Evolutionary conservation across 2,797 vertebrate genomes (phyloP).

Genomic region (Sebastes hopkinsi): DNA sequence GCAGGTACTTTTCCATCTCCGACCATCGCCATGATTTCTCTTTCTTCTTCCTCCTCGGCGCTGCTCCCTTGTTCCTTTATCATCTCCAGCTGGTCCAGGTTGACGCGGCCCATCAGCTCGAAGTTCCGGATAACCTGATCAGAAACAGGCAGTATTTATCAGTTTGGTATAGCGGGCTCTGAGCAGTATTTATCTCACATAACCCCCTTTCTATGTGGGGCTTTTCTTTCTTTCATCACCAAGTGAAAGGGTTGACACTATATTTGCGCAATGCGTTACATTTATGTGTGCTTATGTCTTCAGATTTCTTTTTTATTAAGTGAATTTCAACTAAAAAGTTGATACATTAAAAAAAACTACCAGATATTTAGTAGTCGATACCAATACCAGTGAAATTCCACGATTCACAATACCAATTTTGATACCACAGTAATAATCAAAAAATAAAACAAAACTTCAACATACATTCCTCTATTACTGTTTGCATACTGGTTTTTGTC

Average conservation of each 20-base stretch:
- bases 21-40: constrained; percentile 55
- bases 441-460: too few relatives aligned
- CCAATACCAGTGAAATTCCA: too few relatives aligned
- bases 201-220: background rate
- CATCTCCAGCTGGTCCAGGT: constrained; percentile 96
- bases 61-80: constrained; percentile 90
- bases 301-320: background rate
- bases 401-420: too few relatives aligned
- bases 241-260: background rate
- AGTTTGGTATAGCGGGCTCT: background rate
- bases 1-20: constrained; percentile 34
- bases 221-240: background rate
- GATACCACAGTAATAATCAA: too few relatives aligned
- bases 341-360: background rate
- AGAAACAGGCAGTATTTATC: constrained; percentile 6
- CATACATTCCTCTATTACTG: too few relatives aligned
- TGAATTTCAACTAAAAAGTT: background rate
- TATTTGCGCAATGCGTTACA: background rate
- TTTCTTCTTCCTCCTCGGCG: constrained; percentile 79
- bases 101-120: constrained; percentile 95
- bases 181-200: background rate
- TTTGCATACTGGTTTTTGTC: too few relatives aligned
- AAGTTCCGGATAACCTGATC: constrained; percentile 95
- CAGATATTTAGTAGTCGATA: background rate
- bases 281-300: background rate